These are phyloP conservation scores for Buteo buteo DNA, from an alignment of 2,113 vertebrate species.

Conservation along the genomic window DNA sequence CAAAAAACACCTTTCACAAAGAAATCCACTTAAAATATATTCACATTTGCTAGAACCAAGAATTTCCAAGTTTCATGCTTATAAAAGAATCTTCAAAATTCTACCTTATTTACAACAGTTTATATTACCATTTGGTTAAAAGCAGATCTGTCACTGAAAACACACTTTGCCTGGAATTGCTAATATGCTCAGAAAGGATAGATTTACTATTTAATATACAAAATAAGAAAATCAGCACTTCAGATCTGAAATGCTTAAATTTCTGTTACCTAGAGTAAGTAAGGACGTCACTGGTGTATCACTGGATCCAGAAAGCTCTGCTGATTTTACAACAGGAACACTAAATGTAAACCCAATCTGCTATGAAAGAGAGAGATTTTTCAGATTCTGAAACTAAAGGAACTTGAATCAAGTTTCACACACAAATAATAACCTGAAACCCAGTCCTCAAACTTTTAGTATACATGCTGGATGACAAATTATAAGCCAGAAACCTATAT, in stretches of 20 bases:
- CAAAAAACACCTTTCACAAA: background rate
- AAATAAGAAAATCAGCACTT: background rate
- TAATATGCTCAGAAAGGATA: background rate
- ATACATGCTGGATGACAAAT: background rate
- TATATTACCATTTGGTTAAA: background rate
- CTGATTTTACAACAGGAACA: constrained; percentile 86
- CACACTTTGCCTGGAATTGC: background rate
- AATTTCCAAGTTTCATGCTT: background rate
- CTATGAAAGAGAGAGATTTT: background rate
- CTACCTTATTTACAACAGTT: background rate
- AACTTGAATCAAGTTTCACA: background rate
- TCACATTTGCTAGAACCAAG: background rate
- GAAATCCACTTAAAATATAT: background rate
- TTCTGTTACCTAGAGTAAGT: constrained; percentile 72
- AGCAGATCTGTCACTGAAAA: background rate
- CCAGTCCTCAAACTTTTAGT: background rate
- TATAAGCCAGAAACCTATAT: background rate
- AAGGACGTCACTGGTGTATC: constrained; percentile 69
- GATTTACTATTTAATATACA: background rate
- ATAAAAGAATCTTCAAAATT: background rate
- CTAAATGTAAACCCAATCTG: constrained; percentile 90
- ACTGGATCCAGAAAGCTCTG: constrained; percentile 72
- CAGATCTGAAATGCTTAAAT: background rate
- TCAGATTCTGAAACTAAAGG: background rate
- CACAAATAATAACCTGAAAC: background rate